These are phyloP conservation scores for Scopus umbretta DNA, from an alignment of 2,113 vertebrate species.

Conservation along the genomic window DNA sequence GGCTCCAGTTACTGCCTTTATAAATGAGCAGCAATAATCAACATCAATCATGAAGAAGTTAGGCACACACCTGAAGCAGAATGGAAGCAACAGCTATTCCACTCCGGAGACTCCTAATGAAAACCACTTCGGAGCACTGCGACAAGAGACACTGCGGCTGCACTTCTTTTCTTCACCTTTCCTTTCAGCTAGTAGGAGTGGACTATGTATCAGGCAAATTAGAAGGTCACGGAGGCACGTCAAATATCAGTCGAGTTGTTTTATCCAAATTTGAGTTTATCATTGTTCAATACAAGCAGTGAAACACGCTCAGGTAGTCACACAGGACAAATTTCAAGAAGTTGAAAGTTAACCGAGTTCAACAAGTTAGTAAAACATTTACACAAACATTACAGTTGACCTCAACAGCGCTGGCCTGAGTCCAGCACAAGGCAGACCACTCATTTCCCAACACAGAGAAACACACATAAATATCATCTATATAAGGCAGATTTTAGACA, in stretches of 20 bases:
- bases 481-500: neutral
- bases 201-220: neutral
- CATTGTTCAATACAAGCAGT: neutral
- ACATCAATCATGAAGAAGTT: fast-evolving
- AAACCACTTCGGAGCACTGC: neutral
- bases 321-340: neutral
- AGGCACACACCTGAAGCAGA: conserved; percentile 21
- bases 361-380: conserved; percentile 40
- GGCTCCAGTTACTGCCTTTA: neutral
- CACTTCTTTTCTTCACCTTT: neutral
- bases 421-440: neutral
- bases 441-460: neutral
- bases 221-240: neutral
- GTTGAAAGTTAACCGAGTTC: neutral
- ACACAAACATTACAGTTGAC: neutral
- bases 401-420: neutral
- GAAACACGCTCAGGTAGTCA: neutral
- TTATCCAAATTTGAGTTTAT: neutral
- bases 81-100: neutral
- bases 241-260: neutral
- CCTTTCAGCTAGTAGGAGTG: neutral
- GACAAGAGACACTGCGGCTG: neutral
- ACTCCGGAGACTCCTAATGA: neutral
- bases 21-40: neutral
- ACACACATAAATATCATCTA: neutral